Evolutionary conservation across 2,113 vertebrate species (phyloP).

Genomic region (Odocoileus hemionus): DNA sequence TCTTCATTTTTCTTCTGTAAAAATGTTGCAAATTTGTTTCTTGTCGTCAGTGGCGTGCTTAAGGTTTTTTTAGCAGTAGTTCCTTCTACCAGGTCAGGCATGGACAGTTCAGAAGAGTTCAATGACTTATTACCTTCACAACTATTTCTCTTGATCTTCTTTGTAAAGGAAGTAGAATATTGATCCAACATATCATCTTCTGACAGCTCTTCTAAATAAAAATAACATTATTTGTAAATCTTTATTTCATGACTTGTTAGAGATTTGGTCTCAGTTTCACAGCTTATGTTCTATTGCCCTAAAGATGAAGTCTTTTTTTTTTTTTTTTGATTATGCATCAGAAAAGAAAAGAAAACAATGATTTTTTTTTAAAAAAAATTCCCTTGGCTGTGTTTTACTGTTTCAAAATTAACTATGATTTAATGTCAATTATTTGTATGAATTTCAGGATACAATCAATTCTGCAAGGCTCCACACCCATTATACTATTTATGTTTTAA

Average conservation of each 20-base stretch:
- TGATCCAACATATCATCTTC: conserved; percentile 91
- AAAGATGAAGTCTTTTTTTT: neutral
- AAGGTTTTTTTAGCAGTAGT: conserved; percentile 30
- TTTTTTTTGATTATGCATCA: neutral
- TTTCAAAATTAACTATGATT: conserved; percentile 1
- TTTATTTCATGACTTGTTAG: neutral
- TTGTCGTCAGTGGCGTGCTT: conserved; percentile 55
- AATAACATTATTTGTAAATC: conserved; percentile 29
- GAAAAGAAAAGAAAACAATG: neutral
- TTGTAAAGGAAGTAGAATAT: conserved; percentile 84
- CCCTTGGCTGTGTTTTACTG: neutral
- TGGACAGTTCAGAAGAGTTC: neutral
- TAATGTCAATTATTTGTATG: neutral
- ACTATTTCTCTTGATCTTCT: conserved; percentile 81
- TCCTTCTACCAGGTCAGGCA: conserved; percentile 18
- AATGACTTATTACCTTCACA: neutral
- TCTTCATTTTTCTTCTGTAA: conserved; percentile 87
- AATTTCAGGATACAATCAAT: neutral
- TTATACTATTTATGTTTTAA: neutral
- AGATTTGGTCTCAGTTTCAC: neutral
- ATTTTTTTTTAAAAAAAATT: neutral
- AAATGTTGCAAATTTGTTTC: conserved; percentile 90
- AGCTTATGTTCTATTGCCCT: neutral
- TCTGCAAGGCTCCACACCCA: neutral
- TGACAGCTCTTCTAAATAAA: conserved; percentile 77